Evolutionary conservation across 2,797 vertebrate species (phyloP), one percentile per base, ranked within the genome.

Genomic region (Clarias laeviceps): DNA sequence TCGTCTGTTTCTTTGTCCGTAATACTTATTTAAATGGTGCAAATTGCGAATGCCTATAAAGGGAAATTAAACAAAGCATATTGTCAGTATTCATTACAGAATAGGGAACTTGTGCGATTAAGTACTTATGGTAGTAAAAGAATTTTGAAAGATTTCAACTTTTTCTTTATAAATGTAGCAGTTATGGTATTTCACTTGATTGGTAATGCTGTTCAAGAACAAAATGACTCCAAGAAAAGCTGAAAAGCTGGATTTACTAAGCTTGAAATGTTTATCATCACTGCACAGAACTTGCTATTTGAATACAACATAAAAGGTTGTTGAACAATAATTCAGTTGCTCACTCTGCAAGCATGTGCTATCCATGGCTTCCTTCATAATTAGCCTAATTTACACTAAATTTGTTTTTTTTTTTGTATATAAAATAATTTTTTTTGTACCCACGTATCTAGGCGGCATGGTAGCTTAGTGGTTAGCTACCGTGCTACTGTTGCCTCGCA

Each of bases 11-110:
- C 24, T 6, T 17, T 6, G 50, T 4, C 37, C 5, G 9, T 34
- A 37, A 72, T 50, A 40, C n/a, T 18, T 22, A 5, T 0, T 72
- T 73, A 85, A 73, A 80, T 72, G 77, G 69, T 65, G 20, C 56
- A 40, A 27, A n/a, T 79, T 70, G 12, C n/a, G 24, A 24, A 61
- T 22, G n/a, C 9, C 11, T 73, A 22, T n/a, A 37, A 20, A 68
- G 66, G 18, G 0, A 59, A 62, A 32, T 8, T 22, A 50, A 84
- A 7, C 22, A 54, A 85, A 62, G 32, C 29, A 37, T 27, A 37
- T 18, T 34, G 24, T 62, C 5, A 50, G 12, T 64, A 62, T 64
- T 84, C 32, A 70, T 61, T 80, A 20, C 7, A 66, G 73, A 27
- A 14, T 50, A 77, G 27, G 45, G 4, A 69, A 7, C 29, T 34